Evolutionary conservation across 2,113 vertebrate species (phyloP).

Genomic region (Vimba vimba): DNA sequence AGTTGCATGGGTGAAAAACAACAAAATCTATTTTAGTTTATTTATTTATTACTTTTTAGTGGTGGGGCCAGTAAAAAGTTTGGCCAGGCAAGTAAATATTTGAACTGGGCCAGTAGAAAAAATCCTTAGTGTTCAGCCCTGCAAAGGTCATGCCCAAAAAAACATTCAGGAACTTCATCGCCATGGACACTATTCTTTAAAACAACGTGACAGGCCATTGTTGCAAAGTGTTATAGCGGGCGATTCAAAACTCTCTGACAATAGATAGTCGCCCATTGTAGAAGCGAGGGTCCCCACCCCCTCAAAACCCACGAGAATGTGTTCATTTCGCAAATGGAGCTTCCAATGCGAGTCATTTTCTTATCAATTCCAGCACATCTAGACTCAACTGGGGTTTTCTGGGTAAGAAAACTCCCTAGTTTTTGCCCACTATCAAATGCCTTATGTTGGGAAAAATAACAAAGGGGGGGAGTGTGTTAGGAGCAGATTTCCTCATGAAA

Average conservation of each 20-base stretch:
- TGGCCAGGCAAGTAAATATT: too few relatives aligned
- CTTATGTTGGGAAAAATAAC: neutral
- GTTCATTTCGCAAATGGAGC: conserved; percentile 30
- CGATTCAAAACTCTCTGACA: conserved; percentile 56
- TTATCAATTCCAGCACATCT: conserved; percentile 51
- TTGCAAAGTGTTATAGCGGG: conserved; percentile 52
- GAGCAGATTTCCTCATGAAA: conserved; percentile 77
- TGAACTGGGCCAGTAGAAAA: too few relatives aligned
- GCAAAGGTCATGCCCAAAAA: conserved; percentile 65
- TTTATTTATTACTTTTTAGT: too few relatives aligned
- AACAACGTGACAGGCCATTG: conserved; percentile 53
- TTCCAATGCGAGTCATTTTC: conserved; percentile 42
- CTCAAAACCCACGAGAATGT: conserved; percentile 36
- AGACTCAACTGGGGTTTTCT: conserved; percentile 53
- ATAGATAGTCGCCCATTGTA: conserved; percentile 44
- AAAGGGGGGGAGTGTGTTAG: neutral
- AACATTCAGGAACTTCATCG: conserved; percentile 64
- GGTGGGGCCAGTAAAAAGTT: too few relatives aligned
- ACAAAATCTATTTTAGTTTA: too few relatives aligned
- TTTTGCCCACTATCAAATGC: conserved; percentile 46
- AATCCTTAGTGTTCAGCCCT: too few relatives aligned
- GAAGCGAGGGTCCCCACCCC: conserved; percentile 27
- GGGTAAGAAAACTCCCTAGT: conserved; percentile 34
- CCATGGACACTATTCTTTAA: conserved; percentile 68
- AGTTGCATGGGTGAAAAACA: too few relatives aligned